Base-by-base conservation (phyloP, 92 coral and sea anemone genomes). In the Epizoanthus ramosus region DNA sequence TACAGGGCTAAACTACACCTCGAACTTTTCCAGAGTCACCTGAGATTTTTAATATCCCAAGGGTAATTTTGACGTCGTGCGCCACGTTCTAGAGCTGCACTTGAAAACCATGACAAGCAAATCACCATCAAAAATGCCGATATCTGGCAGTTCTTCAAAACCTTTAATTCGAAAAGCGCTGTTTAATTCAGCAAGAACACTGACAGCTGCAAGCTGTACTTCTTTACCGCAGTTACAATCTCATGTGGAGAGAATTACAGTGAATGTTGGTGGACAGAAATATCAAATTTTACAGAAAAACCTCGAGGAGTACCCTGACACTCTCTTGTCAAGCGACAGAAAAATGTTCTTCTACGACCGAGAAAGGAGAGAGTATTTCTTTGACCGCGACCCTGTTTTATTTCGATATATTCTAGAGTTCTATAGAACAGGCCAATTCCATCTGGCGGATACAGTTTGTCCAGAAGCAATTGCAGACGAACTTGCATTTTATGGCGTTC, bases 261-360 rank as follows among this genome's bases (percentile, higher is more conserved):
- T 97, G 58, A 97, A 97, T 71, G 88, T 97, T 18, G 98, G 99
- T 3, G 99, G 99, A 24, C 87, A 87, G 6, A 89, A 87, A n/a
- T 97, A 86, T 63, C 93, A 97, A 79, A 91, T 97, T 18, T 88
- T 91, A 10, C 87, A 87, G 79, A 88, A 80, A 41, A 88, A 95
- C 25, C 87, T 97, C 64, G 90, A 87, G 41, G 85, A 81, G 70
- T 92, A 86, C 61, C 99, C 99, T 6, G 94, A 94, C 80, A 94
- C 98, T 2, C 89, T 97, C 3, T 90, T 97, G 3, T 98, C 98
- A 25, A 91, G 94, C 68, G 91, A 90, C 10, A 80, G 90, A 73
- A 91, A 89, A 79, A 73, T 77, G 43, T 75, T 58, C 6, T 94
- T 90, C 71, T 97, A 75, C 68, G 99, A 97, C 70, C 79, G 89